Conservation (phyloP, 2,888 invertebrate genomes). For the Schrankia costaestrigalis region DNA sequence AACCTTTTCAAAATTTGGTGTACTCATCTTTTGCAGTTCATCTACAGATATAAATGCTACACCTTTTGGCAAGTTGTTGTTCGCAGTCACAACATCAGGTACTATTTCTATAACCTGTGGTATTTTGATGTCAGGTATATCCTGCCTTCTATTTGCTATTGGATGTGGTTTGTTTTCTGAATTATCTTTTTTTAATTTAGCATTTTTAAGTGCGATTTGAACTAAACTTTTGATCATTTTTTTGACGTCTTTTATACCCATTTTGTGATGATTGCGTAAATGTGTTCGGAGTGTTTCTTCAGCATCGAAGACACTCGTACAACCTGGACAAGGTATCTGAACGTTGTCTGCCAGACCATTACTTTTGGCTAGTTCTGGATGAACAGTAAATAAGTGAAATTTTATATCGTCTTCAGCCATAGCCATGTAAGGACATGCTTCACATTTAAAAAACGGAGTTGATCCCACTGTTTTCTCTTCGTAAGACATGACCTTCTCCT, state of each 20-base stretch:
- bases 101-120: conserved; percentile 74
- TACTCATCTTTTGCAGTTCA: conserved; percentile 71
- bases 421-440: conserved; percentile 78
- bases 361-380: conserved; percentile 71
- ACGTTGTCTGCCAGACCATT: conserved; percentile 77
- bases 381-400: conserved; percentile 73
- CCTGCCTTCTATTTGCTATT: conserved; percentile 32
- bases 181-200: conserved; percentile 66
- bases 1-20: conserved; percentile 70
- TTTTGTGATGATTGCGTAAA: conserved; percentile 84
- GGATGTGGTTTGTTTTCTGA: conserved; percentile 31
- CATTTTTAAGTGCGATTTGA: conserved; percentile 68
- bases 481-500: conserved; percentile 72
- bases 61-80: conserved; percentile 61
- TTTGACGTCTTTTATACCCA: conserved; percentile 81
- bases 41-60: conserved; percentile 72
- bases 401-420: conserved; percentile 76
- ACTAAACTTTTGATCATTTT: conserved; percentile 80
- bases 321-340: conserved; percentile 84
- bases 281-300: conserved; percentile 83
- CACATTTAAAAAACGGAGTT: conserved; percentile 77
- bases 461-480: conserved; percentile 74
- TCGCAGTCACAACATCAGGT: conserved; percentile 54
- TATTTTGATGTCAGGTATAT: conserved; percentile 59
- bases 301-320: conserved; percentile 83